Evolutionary conservation across 2,113 vertebrate species (phyloP), one percentile per base, ranked within the genome.

Genomic region (Ivindomyrus marchei): DNA sequence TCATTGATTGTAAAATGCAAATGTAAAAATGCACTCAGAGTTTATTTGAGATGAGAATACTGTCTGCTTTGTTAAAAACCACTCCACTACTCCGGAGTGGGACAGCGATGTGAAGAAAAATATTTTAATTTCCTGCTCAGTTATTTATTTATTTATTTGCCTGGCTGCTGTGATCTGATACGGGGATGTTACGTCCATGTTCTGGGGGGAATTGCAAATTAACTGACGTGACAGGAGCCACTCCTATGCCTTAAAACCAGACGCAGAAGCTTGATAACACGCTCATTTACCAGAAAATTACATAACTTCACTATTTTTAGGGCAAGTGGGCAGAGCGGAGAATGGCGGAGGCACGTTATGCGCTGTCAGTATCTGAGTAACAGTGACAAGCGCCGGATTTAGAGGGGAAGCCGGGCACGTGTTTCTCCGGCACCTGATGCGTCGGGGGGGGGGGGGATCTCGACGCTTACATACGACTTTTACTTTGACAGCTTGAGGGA

Each of bases 111-210:
- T 27, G n/a, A 42, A 56, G 27, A 87, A 87, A 53, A 87, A 87
- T 36, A 56, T 56, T 52, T 56, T 87, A 56, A 87, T 87, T 87
- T 87, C 50, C 86, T 87, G 86, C 50, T 31, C 50, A 53, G 53
- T 42, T 77, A 11, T 87, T 36, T 77, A 11, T 47, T 27, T 39
- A 36, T 49, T 36, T 36, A 17, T 87, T 56, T 52, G 3, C n/a
- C n/a, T 31, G n/a, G 62, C n/a, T 70, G n/a, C 19, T 39, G 27
- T 56, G 49, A 87, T 87, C 86, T 87, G 86, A 87, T 87, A 56
- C 7, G 50, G 31, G 24, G 4, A 39, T 19, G 27, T 13, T 50
- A 39, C 49, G 9, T 56, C 50, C 17, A 56, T 53, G 49, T 56
- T 24, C n/a, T 19, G n/a, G 0, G 10, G 46, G 27, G 49, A 39